Conservation (phyloP, 1,140 invertebrate species). For the Caerostris darwini region DNA sequence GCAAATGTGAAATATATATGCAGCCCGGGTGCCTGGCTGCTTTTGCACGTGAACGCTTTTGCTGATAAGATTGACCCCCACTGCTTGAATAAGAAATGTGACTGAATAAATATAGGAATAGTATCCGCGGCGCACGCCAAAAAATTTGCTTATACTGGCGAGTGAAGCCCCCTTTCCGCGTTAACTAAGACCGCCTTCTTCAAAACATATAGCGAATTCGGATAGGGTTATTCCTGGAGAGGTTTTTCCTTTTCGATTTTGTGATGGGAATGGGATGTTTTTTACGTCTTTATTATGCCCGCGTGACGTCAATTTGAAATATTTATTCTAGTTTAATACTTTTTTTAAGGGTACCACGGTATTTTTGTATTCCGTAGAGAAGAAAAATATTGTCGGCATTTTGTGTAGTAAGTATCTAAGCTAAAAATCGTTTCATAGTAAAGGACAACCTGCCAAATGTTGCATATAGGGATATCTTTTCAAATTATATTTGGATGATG, state of each 20-base stretch:
- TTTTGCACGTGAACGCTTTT: slow-evolving; percentile 74
- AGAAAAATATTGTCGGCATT: too few species aligned
- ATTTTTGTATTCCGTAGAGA: too few species aligned
- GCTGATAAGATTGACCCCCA: slow-evolving; percentile 75
- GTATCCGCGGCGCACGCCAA: slow-evolving; percentile 42
- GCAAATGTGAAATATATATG: slow-evolving; percentile 76
- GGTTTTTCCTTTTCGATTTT: not conserved
- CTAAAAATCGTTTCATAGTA: too few species aligned
- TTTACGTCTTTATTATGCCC: not conserved
- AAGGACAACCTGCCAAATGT: too few species aligned
- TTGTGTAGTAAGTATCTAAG: too few species aligned
- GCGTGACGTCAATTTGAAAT: not conserved
- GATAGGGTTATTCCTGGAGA: not conserved
- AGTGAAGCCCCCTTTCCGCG: slow-evolving; percentile 5
- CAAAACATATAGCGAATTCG: not conserved
- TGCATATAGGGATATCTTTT: too few species aligned
- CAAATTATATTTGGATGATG: too few species aligned
- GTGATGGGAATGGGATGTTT: not conserved
- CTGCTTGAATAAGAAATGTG: slow-evolving; percentile 76
- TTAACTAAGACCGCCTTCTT: not conserved
- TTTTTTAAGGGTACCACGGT: not conserved
- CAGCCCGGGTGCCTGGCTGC: slow-evolving; percentile 64
- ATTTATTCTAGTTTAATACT: not conserved
- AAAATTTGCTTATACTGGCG: slow-evolving; percentile 52
- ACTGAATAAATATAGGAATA: slow-evolving; percentile 67